phyloP scores from a whole-genome alignment of 2,113 vertebrate species.

The Dicentrarchus labrax region DNA sequence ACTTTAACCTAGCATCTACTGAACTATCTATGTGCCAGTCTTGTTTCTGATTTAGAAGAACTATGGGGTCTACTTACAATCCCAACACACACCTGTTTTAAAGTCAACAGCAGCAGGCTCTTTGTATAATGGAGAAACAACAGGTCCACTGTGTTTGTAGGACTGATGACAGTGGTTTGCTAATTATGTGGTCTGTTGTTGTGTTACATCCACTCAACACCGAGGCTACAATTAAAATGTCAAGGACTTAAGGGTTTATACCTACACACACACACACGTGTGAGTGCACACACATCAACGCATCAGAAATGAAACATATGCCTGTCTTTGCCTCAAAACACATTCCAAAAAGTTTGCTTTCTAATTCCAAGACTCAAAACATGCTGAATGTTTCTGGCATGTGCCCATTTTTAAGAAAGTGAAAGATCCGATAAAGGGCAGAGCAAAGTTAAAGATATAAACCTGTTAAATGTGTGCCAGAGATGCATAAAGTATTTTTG shows the following conservation, averaged over 20 bases:
- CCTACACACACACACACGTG: background rate
- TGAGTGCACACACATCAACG: background rate
- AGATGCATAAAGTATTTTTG: constrained; percentile 11
- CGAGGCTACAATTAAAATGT: constrained; percentile 37
- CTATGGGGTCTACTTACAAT: background rate
- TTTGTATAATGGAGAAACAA: constrained; percentile 6
- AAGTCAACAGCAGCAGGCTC: background rate
- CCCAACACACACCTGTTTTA: background rate
- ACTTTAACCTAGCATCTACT: too few relatives aligned
- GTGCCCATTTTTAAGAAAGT: background rate
- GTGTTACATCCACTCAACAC: constrained; percentile 19
- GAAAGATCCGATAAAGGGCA: constrained; percentile 1
- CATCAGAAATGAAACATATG: background rate
- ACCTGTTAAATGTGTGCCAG: constrained; percentile 24
- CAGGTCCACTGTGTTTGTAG: background rate
- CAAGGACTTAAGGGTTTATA: background rate
- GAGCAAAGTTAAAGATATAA: constrained; percentile 20
- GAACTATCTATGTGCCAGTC: too few relatives aligned
- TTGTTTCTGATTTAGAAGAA: background rate
- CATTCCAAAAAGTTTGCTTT: background rate
- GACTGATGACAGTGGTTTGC: constrained; percentile 28
- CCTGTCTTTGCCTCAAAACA: background rate
- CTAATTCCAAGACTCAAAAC: background rate
- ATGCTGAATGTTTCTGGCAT: background rate
- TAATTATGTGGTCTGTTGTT: constrained; percentile 3